phyloP scores from a whole-genome alignment of 2,797 vertebrate genomes.

The Anguilla marmorata region DNA sequence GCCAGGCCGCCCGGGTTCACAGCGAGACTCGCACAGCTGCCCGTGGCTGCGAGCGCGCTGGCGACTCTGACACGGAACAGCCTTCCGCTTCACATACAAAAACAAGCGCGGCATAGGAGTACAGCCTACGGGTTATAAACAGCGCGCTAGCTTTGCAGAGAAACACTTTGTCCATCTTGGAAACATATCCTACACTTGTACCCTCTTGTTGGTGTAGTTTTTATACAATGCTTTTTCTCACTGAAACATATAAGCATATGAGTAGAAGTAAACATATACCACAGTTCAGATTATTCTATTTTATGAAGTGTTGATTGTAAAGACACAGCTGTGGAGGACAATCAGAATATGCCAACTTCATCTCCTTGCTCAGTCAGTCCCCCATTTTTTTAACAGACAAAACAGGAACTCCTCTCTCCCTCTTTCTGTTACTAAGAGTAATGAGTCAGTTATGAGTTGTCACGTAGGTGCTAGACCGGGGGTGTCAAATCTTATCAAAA shows the following conservation, averaged over 20 bases:
- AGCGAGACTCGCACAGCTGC: slow-evolving; percentile 57
- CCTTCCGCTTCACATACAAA: slow-evolving; percentile 35
- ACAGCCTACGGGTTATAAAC: neutral
- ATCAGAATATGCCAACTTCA: neutral
- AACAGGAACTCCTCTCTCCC: neutral
- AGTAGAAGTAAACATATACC: neutral
- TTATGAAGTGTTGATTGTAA: neutral
- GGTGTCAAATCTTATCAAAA: too few relatives aligned
- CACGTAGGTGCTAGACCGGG: neutral
- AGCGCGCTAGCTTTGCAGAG: neutral
- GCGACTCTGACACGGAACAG: slow-evolving; percentile 66
- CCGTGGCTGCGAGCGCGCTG: slow-evolving; percentile 57
- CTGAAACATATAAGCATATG: too few relatives aligned
- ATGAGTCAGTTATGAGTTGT: neutral
- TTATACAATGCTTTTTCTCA: neutral
- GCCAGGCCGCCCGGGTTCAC: slow-evolving; percentile 55
- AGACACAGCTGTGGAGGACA: neutral
- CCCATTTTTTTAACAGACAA: neutral
- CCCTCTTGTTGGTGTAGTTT: neutral
- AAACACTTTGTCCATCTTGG: neutral
- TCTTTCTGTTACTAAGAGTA: neutral
- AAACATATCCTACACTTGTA: neutral
- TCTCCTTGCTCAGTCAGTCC: neutral
- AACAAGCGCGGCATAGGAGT: neutral
- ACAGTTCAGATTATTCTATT: neutral